Base-by-base conservation (phyloP, 1,140 invertebrate species). In the Thaumetopoea pityocampa region DNA sequence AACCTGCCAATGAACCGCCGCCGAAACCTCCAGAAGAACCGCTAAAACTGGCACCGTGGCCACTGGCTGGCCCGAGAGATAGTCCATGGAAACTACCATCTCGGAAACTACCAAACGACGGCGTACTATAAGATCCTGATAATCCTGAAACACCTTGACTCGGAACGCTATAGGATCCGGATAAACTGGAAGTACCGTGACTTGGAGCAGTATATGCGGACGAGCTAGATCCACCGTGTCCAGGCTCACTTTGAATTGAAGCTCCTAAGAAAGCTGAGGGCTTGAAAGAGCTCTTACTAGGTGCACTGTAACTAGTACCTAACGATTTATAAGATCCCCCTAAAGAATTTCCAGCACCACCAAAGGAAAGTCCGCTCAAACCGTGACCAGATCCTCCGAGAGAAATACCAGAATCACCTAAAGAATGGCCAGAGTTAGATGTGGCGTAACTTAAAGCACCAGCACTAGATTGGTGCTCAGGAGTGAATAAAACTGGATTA, bases 221-320 rank as follows among this genome's bases (percentile, higher is more conserved):
- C 10, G 68, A 40, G 20, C 53, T 51, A 17, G 68, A 51, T 6
- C 68, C 30, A 23, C 61, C 53, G 23, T 74, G 68, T 24, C 56
- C 60, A 12, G 58, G 36, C n/a, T 81, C 77, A 33, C 66, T 50
- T 45, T 67, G 72, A 8, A 66, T 42, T 3, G 74, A 70, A 28
- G 80, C 49, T 15, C 80, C 80, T 38, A 84, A 48, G 51, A 57
- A 84, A 18, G 72, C 60, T 8, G 79, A 84, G 18, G 79, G 79
- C 27, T 81, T 84, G 35, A 84, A 84, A 10, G 69, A 62, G 30
- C 56, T 48, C 58, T 83, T 81, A 3, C 67, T 59, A 16, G 70
- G 66, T n/a, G 51, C 52, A 34, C 48, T 36, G 28, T 73, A 73
- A 24, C 59, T 40, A 11, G 40, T 52, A 12, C 56, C 37, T 6